Evolutionary conservation across 2,113 vertebrate genomes (phyloP), one percentile per base, ranked within the genome.

Genomic region (Spea bombifrons): DNA sequence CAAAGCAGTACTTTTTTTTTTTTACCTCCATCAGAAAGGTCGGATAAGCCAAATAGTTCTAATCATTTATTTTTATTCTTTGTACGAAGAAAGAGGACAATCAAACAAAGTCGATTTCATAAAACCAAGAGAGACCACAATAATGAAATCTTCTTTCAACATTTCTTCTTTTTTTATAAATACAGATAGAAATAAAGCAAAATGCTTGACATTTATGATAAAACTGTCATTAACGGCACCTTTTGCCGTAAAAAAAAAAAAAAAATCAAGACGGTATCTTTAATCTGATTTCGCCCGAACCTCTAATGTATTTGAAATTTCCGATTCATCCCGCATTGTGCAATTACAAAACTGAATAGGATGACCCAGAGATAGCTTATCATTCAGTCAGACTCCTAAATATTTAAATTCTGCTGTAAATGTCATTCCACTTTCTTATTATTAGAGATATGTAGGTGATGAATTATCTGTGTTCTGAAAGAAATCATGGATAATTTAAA

Each of bases 401-500:
- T 88, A 88, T 86, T 89, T 88, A 82, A 89, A 78, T 85, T 86
- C 81, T 76, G 43, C 81, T 81, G 53, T 87, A 86, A 88, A 83
- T 87, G 78, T 82, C 81, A 87, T 82, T 84, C 81, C 73, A 46
- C 71, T 86, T 83, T 82, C 82, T 73, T 83, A 71, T 83, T 83
- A 83, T 80, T 85, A 43, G 46, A 83, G 73, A 81, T 84, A 67
- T 16, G 59, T 47, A 81, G 8, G 73, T 80, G 84, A 87, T 87
- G 78, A 87, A 85, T 86, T 88, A 83, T 77, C 81, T 43, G 76
- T 59, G 75, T n/a, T 64, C 80, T 82, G 75, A 78, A 83, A 84
- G 83, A 82, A 83, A 86, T 87, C 80, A 86, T 85, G 81, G 84
- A 84, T 86, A 86, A 89, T 86, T 88, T 86, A 85, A 84, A 87